These are phyloP conservation scores for Polyommatus iphigenia DNA, from an alignment of 2,888 invertebrate genomes.

Conservation along the genomic window DNA sequence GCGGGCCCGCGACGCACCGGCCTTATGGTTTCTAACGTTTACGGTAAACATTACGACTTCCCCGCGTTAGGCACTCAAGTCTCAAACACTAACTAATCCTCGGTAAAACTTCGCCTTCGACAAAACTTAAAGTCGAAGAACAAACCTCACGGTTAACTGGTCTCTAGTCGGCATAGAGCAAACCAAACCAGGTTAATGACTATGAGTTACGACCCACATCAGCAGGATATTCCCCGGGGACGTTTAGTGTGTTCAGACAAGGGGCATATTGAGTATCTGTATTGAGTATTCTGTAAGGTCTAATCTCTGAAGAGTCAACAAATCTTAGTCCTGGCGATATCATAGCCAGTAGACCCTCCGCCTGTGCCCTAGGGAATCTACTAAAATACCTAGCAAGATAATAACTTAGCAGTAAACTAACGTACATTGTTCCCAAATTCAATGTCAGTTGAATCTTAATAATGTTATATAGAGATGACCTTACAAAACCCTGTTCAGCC, in stretches of 20 bases:
- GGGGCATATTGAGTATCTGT: neutral
- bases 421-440: neutral
- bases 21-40: constrained; percentile 23
- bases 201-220: neutral
- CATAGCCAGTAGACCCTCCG: neutral
- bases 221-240: neutral
- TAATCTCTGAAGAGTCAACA: neutral
- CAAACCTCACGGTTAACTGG: neutral
- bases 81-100: neutral
- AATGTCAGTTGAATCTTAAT: neutral
- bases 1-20: constrained; percentile 44
- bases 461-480: neutral
- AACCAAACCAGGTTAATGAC: neutral
- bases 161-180: neutral
- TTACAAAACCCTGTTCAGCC: neutral
- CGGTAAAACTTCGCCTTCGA: neutral
- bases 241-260: neutral
- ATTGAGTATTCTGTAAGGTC: neutral
- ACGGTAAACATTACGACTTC: constrained; percentile 20
- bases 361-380: neutral
- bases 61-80: neutral
- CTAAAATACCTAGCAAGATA: neutral
- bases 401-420: neutral
- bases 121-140: neutral
- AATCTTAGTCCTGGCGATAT: neutral